These are phyloP conservation scores for Cisticola juncidis DNA, from an alignment of 2,113 vertebrate species.

Conservation along the genomic window DNA sequence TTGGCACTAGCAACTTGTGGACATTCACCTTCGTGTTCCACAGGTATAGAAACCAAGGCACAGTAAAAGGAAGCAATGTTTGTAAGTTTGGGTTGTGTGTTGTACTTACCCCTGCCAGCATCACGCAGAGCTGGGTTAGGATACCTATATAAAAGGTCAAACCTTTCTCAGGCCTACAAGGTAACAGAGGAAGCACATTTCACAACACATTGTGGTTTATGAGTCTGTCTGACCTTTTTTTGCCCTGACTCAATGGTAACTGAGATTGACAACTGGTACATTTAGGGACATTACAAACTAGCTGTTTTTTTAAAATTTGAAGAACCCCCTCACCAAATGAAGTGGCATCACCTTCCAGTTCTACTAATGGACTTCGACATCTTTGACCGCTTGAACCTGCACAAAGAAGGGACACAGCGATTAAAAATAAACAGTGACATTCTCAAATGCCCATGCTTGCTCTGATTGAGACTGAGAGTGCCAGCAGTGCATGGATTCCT, in stretches of 20 bases:
- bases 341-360: constrained; percentile 66
- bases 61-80: background rate
- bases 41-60: background rate
- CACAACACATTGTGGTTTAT: constrained; percentile 47
- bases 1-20: background rate
- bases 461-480: constrained; percentile 63
- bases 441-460: constrained; percentile 58
- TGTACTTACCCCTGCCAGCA: constrained; percentile 20
- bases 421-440: constrained; percentile 78
- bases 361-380: constrained; percentile 69
- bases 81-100: background rate
- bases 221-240: constrained; percentile 57
- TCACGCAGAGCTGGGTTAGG: background rate
- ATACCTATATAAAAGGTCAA: constrained; percentile 58
- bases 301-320: constrained; percentile 58
- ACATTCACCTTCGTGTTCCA: background rate
- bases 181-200: constrained; percentile 53
- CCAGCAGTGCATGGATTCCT: constrained; percentile 61
- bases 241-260: constrained; percentile 47
- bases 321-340: constrained; percentile 55
- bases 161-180: constrained; percentile 35
- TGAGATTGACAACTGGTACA: constrained; percentile 62
- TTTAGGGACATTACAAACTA: constrained; percentile 51
- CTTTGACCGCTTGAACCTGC: constrained; percentile 77
- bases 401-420: constrained; percentile 64